Conservation (phyloP, 2,888 invertebrate species). For the Sesamia inferens region DNA sequence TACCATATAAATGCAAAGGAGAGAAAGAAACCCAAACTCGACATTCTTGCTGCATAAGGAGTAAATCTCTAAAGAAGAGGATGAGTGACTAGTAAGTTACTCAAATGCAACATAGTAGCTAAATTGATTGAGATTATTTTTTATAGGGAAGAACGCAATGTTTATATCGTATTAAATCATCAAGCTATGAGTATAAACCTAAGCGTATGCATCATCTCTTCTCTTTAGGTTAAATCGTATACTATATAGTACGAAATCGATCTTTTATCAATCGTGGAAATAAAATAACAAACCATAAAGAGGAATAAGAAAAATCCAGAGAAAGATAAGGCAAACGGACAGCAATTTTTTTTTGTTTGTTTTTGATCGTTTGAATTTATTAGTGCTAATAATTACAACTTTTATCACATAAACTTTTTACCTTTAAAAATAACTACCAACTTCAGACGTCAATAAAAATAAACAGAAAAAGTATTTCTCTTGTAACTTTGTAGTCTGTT, state of each 20-base stretch:
- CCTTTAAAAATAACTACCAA: too few relatives aligned
- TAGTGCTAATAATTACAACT: background rate
- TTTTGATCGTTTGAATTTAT: constrained; percentile 19
- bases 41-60: background rate
- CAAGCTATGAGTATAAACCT: background rate
- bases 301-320: background rate
- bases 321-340: background rate
- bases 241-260: background rate
- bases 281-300: constrained; percentile 13
- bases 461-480: background rate
- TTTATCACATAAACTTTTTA: too few relatives aligned
- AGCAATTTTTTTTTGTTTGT: background rate
- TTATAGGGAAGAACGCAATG: background rate
- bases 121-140: background rate
- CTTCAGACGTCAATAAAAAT: background rate
- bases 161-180: background rate
- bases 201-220: background rate
- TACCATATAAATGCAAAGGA: constrained; percentile 18
- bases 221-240: background rate
- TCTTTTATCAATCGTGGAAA: background rate
- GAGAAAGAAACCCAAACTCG: background rate
- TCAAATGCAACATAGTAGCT: background rate
- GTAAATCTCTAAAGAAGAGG: background rate
- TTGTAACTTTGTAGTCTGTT: background rate
- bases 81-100: background rate